Percentiles rank a stretch among this genome's conserved stretches.
Conservation (phyloP, 2,888 invertebrate species). For the Drosophila paracracens region DNA sequence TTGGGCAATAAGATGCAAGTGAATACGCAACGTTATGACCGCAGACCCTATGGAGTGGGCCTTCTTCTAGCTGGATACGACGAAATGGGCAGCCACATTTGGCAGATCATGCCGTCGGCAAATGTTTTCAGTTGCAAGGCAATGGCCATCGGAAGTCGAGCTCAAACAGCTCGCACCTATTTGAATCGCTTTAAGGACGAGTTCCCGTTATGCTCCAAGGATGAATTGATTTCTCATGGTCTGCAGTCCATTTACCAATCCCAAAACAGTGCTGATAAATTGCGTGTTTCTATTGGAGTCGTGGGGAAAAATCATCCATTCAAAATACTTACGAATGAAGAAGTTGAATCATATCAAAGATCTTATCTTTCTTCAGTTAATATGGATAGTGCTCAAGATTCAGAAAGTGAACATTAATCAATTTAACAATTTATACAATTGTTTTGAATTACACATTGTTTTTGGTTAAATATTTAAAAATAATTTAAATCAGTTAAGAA, state of each 20-base stretch:
- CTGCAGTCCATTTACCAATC: slow-evolving; percentile 95
- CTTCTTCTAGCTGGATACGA: slow-evolving; percentile 98
- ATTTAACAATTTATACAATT: neutral
- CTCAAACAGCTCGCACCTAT: slow-evolving; percentile 99
- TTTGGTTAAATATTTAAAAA: too few relatives aligned
- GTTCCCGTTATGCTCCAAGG: slow-evolving; percentile 89
- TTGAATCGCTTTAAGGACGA: slow-evolving; percentile 94
- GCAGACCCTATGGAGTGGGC: slow-evolving; percentile 98
- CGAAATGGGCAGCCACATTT: slow-evolving; percentile 96
- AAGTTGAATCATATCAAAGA: slow-evolving; percentile 82
- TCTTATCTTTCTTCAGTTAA: neutral
- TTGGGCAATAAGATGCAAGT: slow-evolving; percentile 98
- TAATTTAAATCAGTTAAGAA: neutral
- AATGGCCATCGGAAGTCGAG: slow-evolving; percentile 99
- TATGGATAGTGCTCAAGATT: neutral
- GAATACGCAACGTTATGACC: slow-evolving; percentile 98
- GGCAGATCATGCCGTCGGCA: slow-evolving; percentile 98
- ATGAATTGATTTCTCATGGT: slow-evolving; percentile 97
- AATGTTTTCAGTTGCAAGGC: slow-evolving; percentile 98
- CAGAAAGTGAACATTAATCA: neutral
- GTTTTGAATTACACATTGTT: too few relatives aligned
- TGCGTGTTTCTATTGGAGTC: slow-evolving; percentile 93
- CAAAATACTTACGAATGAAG: slow-evolving; percentile 91
- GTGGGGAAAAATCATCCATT: slow-evolving; percentile 94
- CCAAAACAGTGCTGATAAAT: slow-evolving; percentile 95